Conservation (phyloP, 2,113 vertebrate species). For the Chroicocephalus ridibundus region DNA sequence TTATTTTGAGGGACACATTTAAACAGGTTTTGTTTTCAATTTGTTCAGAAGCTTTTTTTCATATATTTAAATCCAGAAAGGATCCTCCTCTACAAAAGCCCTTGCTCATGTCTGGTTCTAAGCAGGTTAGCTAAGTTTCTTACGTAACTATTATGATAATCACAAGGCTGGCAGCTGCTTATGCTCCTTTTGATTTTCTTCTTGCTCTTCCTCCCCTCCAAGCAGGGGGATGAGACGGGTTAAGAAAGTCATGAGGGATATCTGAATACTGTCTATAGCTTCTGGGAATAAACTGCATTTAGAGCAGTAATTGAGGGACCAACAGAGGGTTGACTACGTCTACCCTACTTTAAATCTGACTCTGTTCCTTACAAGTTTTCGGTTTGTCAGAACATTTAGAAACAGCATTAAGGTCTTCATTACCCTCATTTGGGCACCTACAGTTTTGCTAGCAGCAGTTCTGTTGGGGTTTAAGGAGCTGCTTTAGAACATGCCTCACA, state of each 20-base stretch:
- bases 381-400: not conserved
- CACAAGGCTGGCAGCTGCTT: slow-evolving; percentile 62
- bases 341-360: not conserved
- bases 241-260: not conserved
- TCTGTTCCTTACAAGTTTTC: not conserved
- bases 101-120: slow-evolving; percentile 29
- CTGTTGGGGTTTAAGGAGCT: not conserved
- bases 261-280: not conserved
- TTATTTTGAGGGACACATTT: not conserved
- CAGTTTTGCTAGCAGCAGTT: not conserved
- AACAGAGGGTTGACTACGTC: not conserved
- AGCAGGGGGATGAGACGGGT: not conserved
- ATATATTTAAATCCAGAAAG: not conserved
- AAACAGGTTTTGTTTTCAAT: not conserved
- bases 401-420: not conserved
- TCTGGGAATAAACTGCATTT: not conserved
- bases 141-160: slow-evolving; percentile 10
- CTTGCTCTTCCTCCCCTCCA: not conserved
- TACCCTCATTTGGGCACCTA: not conserved
- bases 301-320: not conserved
- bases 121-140: slow-evolving; percentile 56
- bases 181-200: slow-evolving; percentile 39
- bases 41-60: not conserved
- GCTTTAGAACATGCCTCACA: not conserved
- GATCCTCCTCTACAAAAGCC: slow-evolving; percentile 1